Evolutionary conservation across 2,797 vertebrate genomes (phyloP).

Genomic region (Fratercula arctica): DNA sequence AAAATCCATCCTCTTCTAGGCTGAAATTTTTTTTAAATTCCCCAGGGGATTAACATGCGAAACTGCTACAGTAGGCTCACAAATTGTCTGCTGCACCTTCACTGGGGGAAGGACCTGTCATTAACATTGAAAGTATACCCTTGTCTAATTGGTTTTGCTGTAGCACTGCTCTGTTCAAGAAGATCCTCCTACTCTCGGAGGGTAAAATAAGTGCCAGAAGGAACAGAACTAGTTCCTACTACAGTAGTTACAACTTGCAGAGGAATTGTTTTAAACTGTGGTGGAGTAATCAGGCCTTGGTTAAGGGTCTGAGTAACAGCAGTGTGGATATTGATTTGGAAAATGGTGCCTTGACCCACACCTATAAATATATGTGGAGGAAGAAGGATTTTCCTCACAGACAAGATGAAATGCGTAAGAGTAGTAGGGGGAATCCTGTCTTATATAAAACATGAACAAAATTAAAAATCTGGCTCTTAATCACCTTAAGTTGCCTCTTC

Average conservation of each 20-base stretch:
- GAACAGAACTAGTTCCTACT: not conserved
- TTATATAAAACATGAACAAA: not conserved
- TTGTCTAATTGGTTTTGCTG: not conserved
- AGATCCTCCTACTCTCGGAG: not conserved
- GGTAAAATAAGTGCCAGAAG: not conserved
- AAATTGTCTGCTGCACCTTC: not conserved
- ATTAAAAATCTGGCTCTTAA: not conserved
- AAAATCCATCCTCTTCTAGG: not conserved
- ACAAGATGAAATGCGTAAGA: not conserved
- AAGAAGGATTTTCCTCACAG: not conserved
- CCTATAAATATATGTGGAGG: not conserved
- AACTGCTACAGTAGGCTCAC: not conserved
- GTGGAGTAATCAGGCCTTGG: not conserved
- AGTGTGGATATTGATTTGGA: not conserved
- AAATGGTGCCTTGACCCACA: not conserved
- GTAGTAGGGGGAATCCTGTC: not conserved
- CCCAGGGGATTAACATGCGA: not conserved
- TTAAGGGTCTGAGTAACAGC: not conserved
- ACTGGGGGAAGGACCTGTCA: not conserved
- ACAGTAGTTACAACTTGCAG: not conserved
- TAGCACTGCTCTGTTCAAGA: not conserved
- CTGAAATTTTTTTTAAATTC: not conserved
- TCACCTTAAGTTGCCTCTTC: not conserved
- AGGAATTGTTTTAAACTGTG: not conserved
- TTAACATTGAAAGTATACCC: not conserved